Base-by-base conservation (phyloP, 2,888 invertebrate species). In the Baronia brevicornis region DNA sequence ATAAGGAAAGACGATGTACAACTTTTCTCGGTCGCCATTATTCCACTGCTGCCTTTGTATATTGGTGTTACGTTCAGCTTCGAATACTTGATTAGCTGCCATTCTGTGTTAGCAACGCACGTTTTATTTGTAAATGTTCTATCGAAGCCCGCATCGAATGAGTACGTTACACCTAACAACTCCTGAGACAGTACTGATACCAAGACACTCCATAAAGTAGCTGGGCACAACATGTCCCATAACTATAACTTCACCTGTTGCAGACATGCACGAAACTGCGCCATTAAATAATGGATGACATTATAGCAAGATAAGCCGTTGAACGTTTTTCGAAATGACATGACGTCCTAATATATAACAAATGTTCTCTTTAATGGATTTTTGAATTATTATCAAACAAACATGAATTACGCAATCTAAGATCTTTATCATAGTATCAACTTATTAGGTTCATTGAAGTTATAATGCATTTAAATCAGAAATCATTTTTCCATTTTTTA, bases 1-100 rank as follows among this genome's bases (percentile, higher is more conserved):
- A 56, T 36, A 4, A 46, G 42, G 13, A 48, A 49, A 3, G 51
- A 51, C 0, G 50, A 27, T 3, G 43, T 22, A 35, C 60, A 60
- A 27, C 56, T 60, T 8, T 41, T 28, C 4, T 7, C 20, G 1
- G 20, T 30, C 6, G 56, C 44, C 32, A 26, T 36, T 13, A 60
- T 38, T 9, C 39, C 46, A 11, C 28, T 28, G 26, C 38, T 44
- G 1, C 11, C 29, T 13, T 31, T 12, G n/a, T 26, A 14, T 2
- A 29, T 25, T 2, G 41, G 22, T 8, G 19, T 3, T 1, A 44
- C 17, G 3, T 30, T 35, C 2, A 40, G 17, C 2, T 10, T 12
- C 13, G 19, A 14, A 10, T 50, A 48, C 10, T 25, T 35, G 11
- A 43, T 36, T 22, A 46, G 26, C 3, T 24, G 13, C 50, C 48